Percentiles rank a stretch among this genome's conserved stretches.
phyloP scores from a whole-genome alignment of 2,113 vertebrate genomes.

The Edolisoma coerulescens region DNA sequence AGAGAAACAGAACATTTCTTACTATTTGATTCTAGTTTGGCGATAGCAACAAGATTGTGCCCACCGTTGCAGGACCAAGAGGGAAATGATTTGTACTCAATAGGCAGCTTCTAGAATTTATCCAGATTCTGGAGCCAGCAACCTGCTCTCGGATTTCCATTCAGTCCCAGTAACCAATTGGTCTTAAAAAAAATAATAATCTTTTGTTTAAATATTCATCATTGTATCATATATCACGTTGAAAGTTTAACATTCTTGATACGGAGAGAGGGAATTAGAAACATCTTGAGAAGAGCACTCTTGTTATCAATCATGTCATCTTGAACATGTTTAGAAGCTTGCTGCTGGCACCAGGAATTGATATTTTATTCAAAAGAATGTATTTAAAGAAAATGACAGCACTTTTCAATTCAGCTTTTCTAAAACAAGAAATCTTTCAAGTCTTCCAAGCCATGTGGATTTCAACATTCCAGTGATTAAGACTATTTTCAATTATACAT shows the following conservation, averaged over 20 bases:
- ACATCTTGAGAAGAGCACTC: conserved; percentile 73
- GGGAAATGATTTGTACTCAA: not conserved
- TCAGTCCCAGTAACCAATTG: conserved; percentile 21
- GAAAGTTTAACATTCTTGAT: conserved; percentile 60
- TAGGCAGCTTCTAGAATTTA: conserved; percentile 10
- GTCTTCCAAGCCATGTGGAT: conserved; percentile 27
- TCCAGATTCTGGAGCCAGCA: not conserved
- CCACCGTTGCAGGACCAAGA: not conserved
- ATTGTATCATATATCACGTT: conserved; percentile 54
- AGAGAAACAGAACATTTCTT: not conserved
- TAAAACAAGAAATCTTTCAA: conserved; percentile 69
- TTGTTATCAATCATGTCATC: conserved; percentile 76
- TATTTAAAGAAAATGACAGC: conserved; percentile 77
- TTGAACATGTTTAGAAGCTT: conserved; percentile 72
- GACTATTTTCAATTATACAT: conserved; percentile 61
- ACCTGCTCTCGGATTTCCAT: conserved; percentile 32
- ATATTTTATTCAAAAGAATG: conserved; percentile 78
- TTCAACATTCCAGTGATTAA: conserved; percentile 49
- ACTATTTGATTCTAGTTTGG: not conserved
- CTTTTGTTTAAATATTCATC: conserved; percentile 34
- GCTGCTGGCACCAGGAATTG: conserved; percentile 70
- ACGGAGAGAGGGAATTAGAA: conserved; percentile 70
- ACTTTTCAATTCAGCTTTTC: conserved; percentile 68
- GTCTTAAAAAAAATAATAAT: conserved; percentile 52
- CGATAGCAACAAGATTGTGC: not conserved